phyloP scores from a whole-genome alignment of 1,140 invertebrate species.

The Drosophila pruinosa region DNA sequence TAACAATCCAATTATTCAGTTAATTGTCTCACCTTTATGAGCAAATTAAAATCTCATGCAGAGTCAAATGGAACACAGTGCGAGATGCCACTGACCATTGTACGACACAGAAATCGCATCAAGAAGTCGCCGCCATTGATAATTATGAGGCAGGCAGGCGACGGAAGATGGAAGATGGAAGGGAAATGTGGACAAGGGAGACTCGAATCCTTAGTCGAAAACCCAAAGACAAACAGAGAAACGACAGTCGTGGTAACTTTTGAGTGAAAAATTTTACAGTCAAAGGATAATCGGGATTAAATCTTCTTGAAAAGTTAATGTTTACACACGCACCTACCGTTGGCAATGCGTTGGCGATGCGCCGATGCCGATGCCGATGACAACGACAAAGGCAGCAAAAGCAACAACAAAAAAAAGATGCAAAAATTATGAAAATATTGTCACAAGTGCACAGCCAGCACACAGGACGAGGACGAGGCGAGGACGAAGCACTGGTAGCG shows the following conservation, averaged over 20 bases:
- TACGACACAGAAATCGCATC: slow-evolving; percentile 67
- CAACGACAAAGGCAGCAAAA: slow-evolving; percentile 18
- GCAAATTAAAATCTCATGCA: slow-evolving; percentile 74
- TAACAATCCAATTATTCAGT: slow-evolving; percentile 79
- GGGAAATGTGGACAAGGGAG: slow-evolving; percentile 17
- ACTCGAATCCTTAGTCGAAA: slow-evolving; percentile 54
- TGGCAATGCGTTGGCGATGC: slow-evolving; percentile 64
- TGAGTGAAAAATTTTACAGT: slow-evolving; percentile 79
- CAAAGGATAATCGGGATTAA: slow-evolving; percentile 81
- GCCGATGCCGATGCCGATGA: too few relatives aligned
- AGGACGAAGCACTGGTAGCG: slow-evolving; percentile 1
- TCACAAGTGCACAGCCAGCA: slow-evolving; percentile 71
- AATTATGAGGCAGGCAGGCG: slow-evolving; percentile 45
- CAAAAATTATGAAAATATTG: slow-evolving; percentile 82
- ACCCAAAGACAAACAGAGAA: slow-evolving; percentile 67
- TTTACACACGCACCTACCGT: slow-evolving; percentile 81
- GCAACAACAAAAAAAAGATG: slow-evolving; percentile 59
- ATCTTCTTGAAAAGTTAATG: slow-evolving; percentile 81
- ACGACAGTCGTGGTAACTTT: slow-evolving; percentile 42
- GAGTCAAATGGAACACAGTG: slow-evolving; percentile 67
- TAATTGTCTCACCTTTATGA: slow-evolving; percentile 81
- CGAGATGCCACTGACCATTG: slow-evolving; percentile 45
- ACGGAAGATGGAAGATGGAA: slow-evolving; percentile 6
- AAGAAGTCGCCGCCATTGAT: slow-evolving; percentile 77
- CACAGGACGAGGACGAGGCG: slow-evolving; percentile 12